Conservation (phyloP, 2,888 invertebrate species). For the Parascotia fuliginaria region DNA sequence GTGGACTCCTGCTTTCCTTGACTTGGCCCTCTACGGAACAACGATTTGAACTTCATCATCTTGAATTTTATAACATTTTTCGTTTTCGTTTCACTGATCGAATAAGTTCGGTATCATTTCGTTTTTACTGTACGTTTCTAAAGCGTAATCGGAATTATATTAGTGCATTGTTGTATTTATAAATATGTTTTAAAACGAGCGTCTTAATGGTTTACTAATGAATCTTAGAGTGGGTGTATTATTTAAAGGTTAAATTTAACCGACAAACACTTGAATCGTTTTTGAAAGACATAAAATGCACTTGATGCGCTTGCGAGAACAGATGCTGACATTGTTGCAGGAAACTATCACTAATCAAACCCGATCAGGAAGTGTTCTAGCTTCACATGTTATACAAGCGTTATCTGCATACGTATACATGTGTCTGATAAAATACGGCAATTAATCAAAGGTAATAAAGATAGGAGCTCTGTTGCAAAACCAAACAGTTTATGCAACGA, state of each 20-base stretch:
- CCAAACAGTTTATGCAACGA: background rate
- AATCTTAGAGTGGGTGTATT: background rate
- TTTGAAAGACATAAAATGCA: slow-evolving; percentile 35
- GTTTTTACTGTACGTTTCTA: slow-evolving; percentile 38
- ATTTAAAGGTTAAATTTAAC: slow-evolving; percentile 12
- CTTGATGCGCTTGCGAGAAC: slow-evolving; percentile 14
- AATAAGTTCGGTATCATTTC: slow-evolving; percentile 54
- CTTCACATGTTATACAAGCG: slow-evolving; percentile 24
- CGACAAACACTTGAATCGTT: slow-evolving; percentile 37
- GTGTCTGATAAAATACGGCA: slow-evolving; percentile 39
- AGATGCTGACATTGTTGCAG: slow-evolving; percentile 22
- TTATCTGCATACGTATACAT: slow-evolving; percentile 36
- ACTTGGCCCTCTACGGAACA: slow-evolving; percentile 95
- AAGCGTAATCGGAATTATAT: slow-evolving; percentile 52
- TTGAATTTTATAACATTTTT: slow-evolving; percentile 74
- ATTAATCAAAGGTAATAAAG: slow-evolving; percentile 45
- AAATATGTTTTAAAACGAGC: slow-evolving; percentile 2
- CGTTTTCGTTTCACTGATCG: slow-evolving; percentile 78
- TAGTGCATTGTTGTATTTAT: slow-evolving; percentile 19
- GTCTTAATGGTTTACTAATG: slow-evolving; percentile 2
- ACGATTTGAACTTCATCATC: slow-evolving; percentile 97
- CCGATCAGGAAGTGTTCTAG: slow-evolving; percentile 22
- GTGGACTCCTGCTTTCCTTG: slow-evolving; percentile 83
- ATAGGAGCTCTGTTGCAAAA: slow-evolving; percentile 19
- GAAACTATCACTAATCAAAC: slow-evolving; percentile 35